Evolutionary conservation across 2,113 vertebrate species (phyloP).

Genomic region (Cyprinus carpio): DNA sequence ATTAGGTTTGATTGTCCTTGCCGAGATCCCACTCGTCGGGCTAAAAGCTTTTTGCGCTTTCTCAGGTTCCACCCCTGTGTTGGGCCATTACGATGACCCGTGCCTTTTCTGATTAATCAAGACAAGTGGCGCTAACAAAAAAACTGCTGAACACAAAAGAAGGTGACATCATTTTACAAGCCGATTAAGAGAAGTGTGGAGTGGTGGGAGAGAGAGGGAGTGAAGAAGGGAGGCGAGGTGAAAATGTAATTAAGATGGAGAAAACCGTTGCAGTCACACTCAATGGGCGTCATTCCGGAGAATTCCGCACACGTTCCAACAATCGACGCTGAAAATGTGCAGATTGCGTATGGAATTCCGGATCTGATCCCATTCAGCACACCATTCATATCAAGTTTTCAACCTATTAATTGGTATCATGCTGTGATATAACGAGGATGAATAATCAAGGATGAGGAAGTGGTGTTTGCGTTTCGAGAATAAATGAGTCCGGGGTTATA

Average conservation of each 20-base stretch:
- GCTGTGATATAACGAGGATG: slow-evolving; percentile 35
- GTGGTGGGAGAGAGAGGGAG: slow-evolving; percentile 28
- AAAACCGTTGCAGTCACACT: background rate
- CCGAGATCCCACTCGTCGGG: slow-evolving; percentile 80
- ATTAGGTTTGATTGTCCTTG: slow-evolving; percentile 87
- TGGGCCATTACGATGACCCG: slow-evolving; percentile 83
- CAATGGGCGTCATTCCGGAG: background rate
- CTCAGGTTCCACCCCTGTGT: slow-evolving; percentile 79
- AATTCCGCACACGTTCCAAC: background rate
- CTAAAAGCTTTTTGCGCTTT: slow-evolving; percentile 83
- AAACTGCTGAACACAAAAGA: slow-evolving; percentile 84
- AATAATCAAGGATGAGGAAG: slow-evolving; percentile 30
- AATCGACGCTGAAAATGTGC: background rate
- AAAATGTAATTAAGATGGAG: slow-evolving; percentile 42
- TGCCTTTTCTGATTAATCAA: slow-evolving; percentile 85
- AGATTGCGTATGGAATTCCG: background rate
- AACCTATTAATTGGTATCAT: slow-evolving; percentile 52
- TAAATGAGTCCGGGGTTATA: background rate
- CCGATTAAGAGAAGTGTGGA: slow-evolving; percentile 69
- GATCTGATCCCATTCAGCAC: background rate
- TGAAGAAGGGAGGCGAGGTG: slow-evolving; percentile 11
- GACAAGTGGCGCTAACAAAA: slow-evolving; percentile 83
- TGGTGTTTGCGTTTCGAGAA: slow-evolving; percentile 9
- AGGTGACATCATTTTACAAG: slow-evolving; percentile 85
- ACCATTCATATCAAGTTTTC: slow-evolving; percentile 54